These are phyloP conservation scores for Masticophis lateralis DNA, from an alignment of 2,797 vertebrate genomes.

Conservation along the genomic window DNA sequence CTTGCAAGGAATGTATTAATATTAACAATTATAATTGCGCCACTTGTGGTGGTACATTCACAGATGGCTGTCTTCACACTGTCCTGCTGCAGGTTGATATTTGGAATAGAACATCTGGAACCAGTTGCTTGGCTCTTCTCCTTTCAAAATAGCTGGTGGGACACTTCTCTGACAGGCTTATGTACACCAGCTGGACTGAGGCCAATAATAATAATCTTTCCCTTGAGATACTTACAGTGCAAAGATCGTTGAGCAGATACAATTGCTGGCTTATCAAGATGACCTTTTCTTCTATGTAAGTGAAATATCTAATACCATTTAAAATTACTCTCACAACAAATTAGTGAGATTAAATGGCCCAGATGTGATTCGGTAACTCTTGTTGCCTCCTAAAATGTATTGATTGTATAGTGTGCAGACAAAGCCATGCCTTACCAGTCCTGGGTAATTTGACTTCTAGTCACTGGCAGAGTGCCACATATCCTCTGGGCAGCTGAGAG, in stretches of 20 bases:
- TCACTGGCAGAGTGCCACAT: slow-evolving; percentile 51
- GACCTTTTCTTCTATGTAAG: not conserved
- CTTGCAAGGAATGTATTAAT: not conserved
- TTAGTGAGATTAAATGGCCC: slow-evolving; percentile 43
- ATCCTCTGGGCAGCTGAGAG: slow-evolving; percentile 65
- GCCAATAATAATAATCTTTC: not conserved
- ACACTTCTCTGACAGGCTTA: not conserved
- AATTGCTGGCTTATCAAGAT: not conserved
- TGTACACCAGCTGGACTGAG: not conserved
- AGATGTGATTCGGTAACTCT: slow-evolving; percentile 49
- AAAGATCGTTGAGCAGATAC: slow-evolving; percentile 33
- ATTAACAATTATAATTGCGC: not conserved
- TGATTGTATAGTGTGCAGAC: slow-evolving; percentile 2
- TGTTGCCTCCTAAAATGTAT: slow-evolving; percentile 14
- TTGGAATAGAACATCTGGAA: not conserved
- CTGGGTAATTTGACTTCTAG: slow-evolving; percentile 57
- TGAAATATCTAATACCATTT: slow-evolving; percentile 22
- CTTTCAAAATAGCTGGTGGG: not conserved
- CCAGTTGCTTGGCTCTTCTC: not conserved
- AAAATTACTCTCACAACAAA: slow-evolving; percentile 57
- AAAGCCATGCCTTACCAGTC: slow-evolving; percentile 52
- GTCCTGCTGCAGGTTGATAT: not conserved
- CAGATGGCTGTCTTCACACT: not conserved
- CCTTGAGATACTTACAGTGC: not conserved
- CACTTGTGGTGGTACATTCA: not conserved